A percentile compares a stretch with the other conserved stretches of the same genome.
Conservation (phyloP, 1,140 invertebrate species). For the Mya arenaria region DNA sequence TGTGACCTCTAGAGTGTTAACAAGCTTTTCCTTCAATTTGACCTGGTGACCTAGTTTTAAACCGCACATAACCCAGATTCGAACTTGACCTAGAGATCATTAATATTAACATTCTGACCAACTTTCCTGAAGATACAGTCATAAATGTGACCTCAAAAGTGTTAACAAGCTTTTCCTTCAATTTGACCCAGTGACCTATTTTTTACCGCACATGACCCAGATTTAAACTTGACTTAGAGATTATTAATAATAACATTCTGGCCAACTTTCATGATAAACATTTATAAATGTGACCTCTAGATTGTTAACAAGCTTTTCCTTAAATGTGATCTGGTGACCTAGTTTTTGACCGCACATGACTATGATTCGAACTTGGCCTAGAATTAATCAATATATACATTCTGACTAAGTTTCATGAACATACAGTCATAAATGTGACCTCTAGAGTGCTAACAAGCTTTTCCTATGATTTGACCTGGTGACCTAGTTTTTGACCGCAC, state of each 20-base stretch:
- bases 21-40: neutral
- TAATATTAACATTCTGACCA: neutral
- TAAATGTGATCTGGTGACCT: neutral
- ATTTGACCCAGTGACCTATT: neutral
- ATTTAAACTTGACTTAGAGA: neutral
- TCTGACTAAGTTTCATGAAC: neutral
- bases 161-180: neutral
- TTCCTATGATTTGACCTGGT: neutral
- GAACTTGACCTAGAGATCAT: neutral
- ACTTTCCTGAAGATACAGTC: neutral
- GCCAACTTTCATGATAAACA: neutral
- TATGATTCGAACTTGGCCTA: neutral
- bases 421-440: neutral
- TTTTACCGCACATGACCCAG: neutral
- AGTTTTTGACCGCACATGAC: neutral
- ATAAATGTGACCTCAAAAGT: neutral
- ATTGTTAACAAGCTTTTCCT: neutral
- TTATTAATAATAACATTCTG: neutral
- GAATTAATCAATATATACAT: neutral
- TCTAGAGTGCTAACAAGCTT: neutral
- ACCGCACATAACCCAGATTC: neutral
- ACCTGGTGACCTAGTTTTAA: neutral
- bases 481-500: neutral
- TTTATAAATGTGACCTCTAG: neutral
- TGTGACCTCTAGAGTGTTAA: neutral